phyloP scores from a whole-genome alignment of 2,888 invertebrate genomes.

The Kuschelorhynchus macadamiae region DNA sequence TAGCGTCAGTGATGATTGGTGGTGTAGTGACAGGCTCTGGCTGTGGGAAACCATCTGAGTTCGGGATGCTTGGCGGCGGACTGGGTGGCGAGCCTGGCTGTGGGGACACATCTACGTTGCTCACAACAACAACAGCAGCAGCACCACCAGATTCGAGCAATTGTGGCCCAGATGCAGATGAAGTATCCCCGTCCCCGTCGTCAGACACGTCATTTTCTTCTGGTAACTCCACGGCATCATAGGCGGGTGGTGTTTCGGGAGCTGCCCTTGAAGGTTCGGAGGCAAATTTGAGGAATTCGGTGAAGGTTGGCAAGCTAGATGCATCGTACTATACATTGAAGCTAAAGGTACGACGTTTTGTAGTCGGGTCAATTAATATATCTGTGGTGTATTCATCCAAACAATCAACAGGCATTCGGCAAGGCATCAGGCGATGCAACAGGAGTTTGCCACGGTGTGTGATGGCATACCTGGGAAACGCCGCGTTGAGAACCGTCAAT shows the following conservation, averaged over 20 bases:
- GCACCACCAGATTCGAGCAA: no score
- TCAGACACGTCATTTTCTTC: background rate
- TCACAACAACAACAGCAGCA: no score
- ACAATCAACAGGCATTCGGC: background rate
- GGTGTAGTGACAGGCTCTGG: background rate
- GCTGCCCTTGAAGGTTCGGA: background rate
- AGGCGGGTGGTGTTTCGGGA: background rate
- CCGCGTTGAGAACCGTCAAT: background rate
- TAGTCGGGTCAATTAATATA: background rate
- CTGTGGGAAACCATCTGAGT: background rate
- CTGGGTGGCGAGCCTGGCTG: background rate
- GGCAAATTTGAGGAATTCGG: background rate
- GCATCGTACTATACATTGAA: conserved; percentile 5
- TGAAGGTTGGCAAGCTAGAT: background rate
- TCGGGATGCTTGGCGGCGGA: background rate
- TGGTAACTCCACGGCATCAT: background rate
- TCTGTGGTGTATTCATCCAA: background rate
- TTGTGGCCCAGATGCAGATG: background rate
- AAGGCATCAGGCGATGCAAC: background rate
- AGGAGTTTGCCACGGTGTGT: background rate
- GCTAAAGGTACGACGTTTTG: background rate
- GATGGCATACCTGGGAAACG: conserved; percentile 3
- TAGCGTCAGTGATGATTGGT: background rate
- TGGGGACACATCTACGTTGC: background rate
- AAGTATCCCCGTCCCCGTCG: no score